These are phyloP conservation scores for Antheraea assamensis DNA, from an alignment of 2,888 invertebrate genomes.

Conservation along the genomic window DNA sequence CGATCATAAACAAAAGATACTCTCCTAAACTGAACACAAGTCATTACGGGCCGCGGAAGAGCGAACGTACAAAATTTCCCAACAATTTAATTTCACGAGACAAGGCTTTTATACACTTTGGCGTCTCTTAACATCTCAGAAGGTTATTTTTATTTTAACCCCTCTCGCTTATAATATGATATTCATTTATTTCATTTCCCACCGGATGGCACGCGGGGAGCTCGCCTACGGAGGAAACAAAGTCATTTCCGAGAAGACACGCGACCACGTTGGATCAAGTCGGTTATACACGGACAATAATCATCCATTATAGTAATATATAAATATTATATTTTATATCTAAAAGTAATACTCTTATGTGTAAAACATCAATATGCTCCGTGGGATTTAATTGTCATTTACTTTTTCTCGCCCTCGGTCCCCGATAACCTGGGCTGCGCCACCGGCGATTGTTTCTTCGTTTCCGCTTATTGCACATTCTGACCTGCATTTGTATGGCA, in stretches of 20 bases:
- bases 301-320: not conserved
- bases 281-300: not conserved
- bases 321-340: too few relatives aligned
- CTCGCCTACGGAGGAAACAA: constrained; percentile 65
- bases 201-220: constrained; percentile 58
- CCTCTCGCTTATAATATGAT: constrained; percentile 49
- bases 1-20: constrained; percentile 19
- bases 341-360: not conserved
- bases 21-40: constrained; percentile 43
- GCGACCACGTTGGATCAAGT: constrained; percentile 28
- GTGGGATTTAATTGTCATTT: too few relatives aligned
- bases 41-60: constrained; percentile 43
- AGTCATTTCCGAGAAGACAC: constrained; percentile 69
- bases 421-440: too few relatives aligned
- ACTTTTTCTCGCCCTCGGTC: too few relatives aligned
- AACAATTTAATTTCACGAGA: constrained; percentile 59
- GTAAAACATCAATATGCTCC: not conserved
- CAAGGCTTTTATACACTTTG: constrained; percentile 51
- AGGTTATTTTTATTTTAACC: constrained; percentile 56
- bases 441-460: too few relatives aligned
- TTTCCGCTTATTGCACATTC: too few relatives aligned
- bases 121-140: constrained; percentile 46
- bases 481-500: too few relatives aligned
- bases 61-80: constrained; percentile 46
- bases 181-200: constrained; percentile 75